Evolutionary conservation across 2,113 vertebrate species (phyloP).

Genomic region (Campylomormyrus tamandua): DNA sequence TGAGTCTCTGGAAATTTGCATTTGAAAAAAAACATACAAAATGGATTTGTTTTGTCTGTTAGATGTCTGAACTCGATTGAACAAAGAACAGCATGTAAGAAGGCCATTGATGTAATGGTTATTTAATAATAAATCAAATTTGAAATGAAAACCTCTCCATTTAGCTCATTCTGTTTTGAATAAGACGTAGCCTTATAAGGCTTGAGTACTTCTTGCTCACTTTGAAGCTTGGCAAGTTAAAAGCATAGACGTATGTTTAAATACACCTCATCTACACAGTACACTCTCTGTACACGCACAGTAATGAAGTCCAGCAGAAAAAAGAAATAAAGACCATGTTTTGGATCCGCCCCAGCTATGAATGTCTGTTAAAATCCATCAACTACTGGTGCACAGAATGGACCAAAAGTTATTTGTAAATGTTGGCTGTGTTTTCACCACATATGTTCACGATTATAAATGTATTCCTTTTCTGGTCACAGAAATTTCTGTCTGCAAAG

Average conservation of each 20-base stretch:
- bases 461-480: neutral
- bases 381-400: neutral
- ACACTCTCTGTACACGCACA: neutral
- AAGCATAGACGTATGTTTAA: neutral
- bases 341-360: neutral
- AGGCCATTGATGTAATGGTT: neutral
- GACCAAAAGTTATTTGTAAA: neutral
- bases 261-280: neutral
- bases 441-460: neutral
- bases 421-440: neutral
- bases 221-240: neutral
- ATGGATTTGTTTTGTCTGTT: neutral
- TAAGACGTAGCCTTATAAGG: neutral
- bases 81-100: neutral
- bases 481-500: neutral
- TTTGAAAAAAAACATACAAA: neutral
- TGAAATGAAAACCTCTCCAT: neutral
- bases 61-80: neutral
- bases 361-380: neutral
- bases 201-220: neutral
- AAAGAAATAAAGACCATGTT: neutral
- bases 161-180: neutral
- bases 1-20: neutral
- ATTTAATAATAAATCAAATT: conserved; percentile 3
- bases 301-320: conserved; percentile 2